Conservation (phyloP, 2,797 vertebrate species). For the Telmatherina bonti region DNA sequence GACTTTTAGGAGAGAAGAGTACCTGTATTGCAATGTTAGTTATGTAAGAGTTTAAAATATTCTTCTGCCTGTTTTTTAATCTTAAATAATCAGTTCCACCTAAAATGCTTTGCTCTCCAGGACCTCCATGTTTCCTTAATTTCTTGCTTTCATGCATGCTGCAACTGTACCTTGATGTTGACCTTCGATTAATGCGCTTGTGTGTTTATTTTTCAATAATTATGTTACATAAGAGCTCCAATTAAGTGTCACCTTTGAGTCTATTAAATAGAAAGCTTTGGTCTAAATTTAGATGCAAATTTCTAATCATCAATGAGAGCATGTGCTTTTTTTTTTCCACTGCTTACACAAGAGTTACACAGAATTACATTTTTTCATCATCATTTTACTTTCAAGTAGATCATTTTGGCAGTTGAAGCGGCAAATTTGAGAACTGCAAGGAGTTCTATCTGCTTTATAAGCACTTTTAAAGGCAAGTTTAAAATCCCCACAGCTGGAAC, state of each 20-base stretch:
- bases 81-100: too few species aligned
- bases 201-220: conserved; percentile 4
- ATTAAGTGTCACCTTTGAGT: conserved; percentile 14
- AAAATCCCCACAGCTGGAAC: too few species aligned
- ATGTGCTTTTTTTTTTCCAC: neutral
- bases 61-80: too few species aligned
- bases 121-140: conserved; percentile 10
- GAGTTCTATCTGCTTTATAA: too few species aligned
- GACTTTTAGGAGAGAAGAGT: conserved; percentile 25
- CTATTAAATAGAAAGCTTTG: conserved; percentile 9
- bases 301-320: conserved; percentile 7
- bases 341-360: neutral
- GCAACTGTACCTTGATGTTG: conserved; percentile 12
- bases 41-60: too few species aligned
- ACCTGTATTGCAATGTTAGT: too few species aligned
- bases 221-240: conserved; percentile 23
- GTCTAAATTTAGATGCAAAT: conserved; percentile 39
- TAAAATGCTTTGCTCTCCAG: too few species aligned
- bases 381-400: too few species aligned
- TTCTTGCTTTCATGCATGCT: conserved; percentile 19
- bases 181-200: conserved; percentile 14
- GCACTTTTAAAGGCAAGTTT: too few species aligned
- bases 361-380: too few species aligned
- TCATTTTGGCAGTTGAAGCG: too few species aligned
- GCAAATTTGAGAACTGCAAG: too few species aligned